Conservation (phyloP, 2,797 vertebrate species). For the Anas capensis region DNA sequence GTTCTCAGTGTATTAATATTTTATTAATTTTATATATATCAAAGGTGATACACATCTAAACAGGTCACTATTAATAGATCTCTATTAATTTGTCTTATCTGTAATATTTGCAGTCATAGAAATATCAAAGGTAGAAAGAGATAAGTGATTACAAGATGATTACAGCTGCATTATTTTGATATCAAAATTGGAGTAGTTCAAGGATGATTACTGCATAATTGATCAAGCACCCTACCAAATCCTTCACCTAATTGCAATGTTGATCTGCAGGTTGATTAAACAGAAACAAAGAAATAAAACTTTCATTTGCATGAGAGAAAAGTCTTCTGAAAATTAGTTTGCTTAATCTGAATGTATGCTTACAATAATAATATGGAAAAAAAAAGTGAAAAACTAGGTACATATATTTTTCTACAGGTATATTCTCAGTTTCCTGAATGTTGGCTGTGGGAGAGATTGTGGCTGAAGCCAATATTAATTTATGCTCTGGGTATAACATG, state of each 20-base stretch:
- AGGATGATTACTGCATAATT: background rate
- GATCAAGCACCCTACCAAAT: background rate
- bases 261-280: conserved; percentile 5
- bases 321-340: background rate
- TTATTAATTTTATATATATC: conserved; percentile 22
- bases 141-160: background rate
- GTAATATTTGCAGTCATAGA: background rate
- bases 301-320: background rate
- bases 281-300: conserved; percentile 10
- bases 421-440: background rate
- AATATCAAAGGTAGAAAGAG: background rate
- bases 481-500: background rate
- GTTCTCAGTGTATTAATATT: conserved; percentile 53
- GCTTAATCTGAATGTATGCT: background rate
- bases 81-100: background rate
- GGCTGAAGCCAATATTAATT: background rate
- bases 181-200: background rate
- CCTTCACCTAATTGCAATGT: background rate
- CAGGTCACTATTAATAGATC: background rate
- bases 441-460: background rate
- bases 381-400: background rate
- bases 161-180: background rate
- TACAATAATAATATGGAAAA: background rate
- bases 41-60: background rate
- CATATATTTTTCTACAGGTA: background rate